These are phyloP conservation scores for Heteromormyrus szaboi DNA, from an alignment of 2,797 vertebrate species.

Conservation along the genomic window DNA sequence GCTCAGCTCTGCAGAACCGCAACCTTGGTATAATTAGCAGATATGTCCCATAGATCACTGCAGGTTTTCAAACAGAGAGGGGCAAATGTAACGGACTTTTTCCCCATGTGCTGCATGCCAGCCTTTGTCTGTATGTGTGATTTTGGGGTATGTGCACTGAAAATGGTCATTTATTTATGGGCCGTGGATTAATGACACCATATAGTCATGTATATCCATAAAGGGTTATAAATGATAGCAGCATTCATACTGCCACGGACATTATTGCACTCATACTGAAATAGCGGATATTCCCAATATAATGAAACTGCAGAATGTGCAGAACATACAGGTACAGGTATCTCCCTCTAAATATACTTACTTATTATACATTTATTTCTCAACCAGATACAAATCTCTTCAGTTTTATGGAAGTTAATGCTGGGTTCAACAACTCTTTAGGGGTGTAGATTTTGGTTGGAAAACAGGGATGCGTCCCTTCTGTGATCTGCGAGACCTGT, in stretches of 20 bases:
- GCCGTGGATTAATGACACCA: neutral
- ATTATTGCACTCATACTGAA: neutral
- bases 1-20: constrained; percentile 89
- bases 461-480: neutral
- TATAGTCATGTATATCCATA: neutral
- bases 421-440: neutral
- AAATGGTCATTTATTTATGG: neutral
- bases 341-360: neutral
- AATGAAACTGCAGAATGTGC: neutral
- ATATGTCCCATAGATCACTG: constrained; percentile 62
- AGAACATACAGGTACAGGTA: neutral
- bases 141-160: neutral
- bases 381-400: neutral
- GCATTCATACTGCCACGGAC: neutral
- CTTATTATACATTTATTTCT: neutral
- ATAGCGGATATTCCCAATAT: neutral
- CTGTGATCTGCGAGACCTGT: neutral
- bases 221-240: neutral
- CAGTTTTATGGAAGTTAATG: neutral
- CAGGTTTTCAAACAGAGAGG: constrained; percentile 39
- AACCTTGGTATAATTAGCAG: constrained; percentile 72
- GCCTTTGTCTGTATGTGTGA: neutral
- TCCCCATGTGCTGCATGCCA: neutral
- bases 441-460: neutral
- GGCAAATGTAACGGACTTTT: constrained; percentile 58